These are phyloP conservation scores for Fragum fragum DNA, from an alignment of 2,888 invertebrate genomes.

Conservation along the genomic window DNA sequence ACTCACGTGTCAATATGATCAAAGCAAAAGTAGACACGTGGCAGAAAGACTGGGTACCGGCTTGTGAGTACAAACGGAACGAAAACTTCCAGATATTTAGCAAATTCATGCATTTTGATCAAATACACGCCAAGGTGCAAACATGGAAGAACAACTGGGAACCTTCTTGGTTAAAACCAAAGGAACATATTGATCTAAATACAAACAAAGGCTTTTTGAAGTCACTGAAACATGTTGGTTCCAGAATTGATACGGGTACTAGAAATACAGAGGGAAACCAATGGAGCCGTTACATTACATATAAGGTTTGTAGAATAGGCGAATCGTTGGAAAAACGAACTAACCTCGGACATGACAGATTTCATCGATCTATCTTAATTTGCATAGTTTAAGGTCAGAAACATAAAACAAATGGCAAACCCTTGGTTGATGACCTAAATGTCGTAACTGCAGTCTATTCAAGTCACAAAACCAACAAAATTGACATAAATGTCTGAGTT, in stretches of 20 bases:
- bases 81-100: not conserved
- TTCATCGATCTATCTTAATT: no score
- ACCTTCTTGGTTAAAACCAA: not conserved
- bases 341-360: not conserved
- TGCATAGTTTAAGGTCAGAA: no score
- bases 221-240: not conserved
- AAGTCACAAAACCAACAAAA: no score
- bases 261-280: not conserved
- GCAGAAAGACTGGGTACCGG: conserved; percentile 1
- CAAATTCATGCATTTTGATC: not conserved
- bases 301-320: not conserved
- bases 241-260: not conserved
- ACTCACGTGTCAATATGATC: not conserved
- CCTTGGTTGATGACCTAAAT: no score
- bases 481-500: no score
- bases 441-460: no score
- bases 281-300: not conserved
- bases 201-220: not conserved
- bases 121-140: not conserved
- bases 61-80: not conserved
- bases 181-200: not conserved
- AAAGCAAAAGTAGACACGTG: conserved; percentile 3
- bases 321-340: not conserved
- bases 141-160: not conserved
- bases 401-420: no score